Evolutionary conservation across 2,797 vertebrate genomes (phyloP), one percentile per base, ranked within the genome.

Genomic region (Neomorphus geoffroyi): DNA sequence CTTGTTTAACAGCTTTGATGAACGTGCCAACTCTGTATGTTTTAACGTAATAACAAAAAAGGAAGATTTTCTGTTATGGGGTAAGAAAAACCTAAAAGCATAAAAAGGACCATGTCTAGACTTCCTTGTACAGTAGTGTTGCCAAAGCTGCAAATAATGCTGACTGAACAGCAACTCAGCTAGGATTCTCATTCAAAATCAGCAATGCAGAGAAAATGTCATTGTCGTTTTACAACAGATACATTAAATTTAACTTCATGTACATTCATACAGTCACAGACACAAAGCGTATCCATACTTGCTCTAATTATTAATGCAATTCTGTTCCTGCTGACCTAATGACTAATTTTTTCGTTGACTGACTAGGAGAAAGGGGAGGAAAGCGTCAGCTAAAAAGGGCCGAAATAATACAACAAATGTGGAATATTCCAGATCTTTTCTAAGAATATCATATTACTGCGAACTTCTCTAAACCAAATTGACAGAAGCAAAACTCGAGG

Each of bases 1-100:
- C 74, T 90, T 64, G 14, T 15, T 77, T 77, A 96, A 78, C 18
- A 74, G 58, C 77, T 96, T 92, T 96, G 92, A 93, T 88, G 70
- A 94, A 71, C 21, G 5, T 65, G 64, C 48, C 92, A 84, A 66
- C 24, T 80, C 22, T 64, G 24, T 78, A 73, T 71, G 43, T 92
- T 91, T 95, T 88, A 80, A 79, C 62, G 24, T 8, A 62, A 89
- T n/a, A 75, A 89, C 18, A 88, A 77, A 84, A 95, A 53, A n/a
- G 3, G 10, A 90, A 83, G 15, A 14, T 41, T 91, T 90, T 85
- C 32, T 77, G 10, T 81, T 73, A 80, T 1, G 13, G 67, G 53
- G 67, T 73, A 64, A 90, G n/a, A 86, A 93, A 86, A 92, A 64
- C 8, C 26, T 50, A n/a, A 67, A 88, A 67, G 6, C 13, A 60